Evolutionary conservation across 1,140 invertebrate genomes (phyloP).

Genomic region (Hyles euphorbiae): DNA sequence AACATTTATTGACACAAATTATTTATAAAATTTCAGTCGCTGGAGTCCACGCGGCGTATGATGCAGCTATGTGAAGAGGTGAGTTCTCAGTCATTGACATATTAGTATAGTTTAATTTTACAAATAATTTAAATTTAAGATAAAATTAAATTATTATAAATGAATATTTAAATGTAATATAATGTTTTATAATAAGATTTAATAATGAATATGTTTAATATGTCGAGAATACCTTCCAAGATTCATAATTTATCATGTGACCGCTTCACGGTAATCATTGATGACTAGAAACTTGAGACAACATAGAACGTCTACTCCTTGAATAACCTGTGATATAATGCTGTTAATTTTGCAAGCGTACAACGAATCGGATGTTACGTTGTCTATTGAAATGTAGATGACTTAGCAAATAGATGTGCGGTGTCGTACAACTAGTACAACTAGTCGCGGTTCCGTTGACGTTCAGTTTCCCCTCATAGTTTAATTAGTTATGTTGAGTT

Average conservation of each 20-base stretch:
- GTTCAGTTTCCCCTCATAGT: constrained; percentile 59
- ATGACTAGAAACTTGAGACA: too few species aligned
- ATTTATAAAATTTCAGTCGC: constrained; percentile 84
- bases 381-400: constrained; percentile 25
- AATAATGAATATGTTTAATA: constrained; percentile 14
- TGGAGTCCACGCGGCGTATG: constrained; percentile 98
- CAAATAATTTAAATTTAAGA: constrained; percentile 9
- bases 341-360: constrained; percentile 34
- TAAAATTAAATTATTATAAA: constrained; percentile 15
- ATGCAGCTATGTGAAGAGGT: constrained; percentile 97
- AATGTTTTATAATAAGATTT: neutral
- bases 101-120: constrained; percentile 8
- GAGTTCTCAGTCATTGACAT: constrained; percentile 65
- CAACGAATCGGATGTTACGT: constrained; percentile 31
- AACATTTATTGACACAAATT: too few species aligned
- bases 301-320: too few species aligned
- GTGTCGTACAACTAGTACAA: constrained; percentile 42
- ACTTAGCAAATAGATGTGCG: constrained; percentile 33
- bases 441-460: constrained; percentile 52
- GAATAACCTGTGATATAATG: too few species aligned
- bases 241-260: constrained; percentile 14
- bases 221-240: constrained; percentile 56
- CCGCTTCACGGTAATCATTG: too few species aligned
- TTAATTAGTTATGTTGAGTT: constrained; percentile 65
- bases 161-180: constrained; percentile 7